Conservation (phyloP, 35 echinoderm and acorn worm species). For the Ptychodera flava region DNA sequence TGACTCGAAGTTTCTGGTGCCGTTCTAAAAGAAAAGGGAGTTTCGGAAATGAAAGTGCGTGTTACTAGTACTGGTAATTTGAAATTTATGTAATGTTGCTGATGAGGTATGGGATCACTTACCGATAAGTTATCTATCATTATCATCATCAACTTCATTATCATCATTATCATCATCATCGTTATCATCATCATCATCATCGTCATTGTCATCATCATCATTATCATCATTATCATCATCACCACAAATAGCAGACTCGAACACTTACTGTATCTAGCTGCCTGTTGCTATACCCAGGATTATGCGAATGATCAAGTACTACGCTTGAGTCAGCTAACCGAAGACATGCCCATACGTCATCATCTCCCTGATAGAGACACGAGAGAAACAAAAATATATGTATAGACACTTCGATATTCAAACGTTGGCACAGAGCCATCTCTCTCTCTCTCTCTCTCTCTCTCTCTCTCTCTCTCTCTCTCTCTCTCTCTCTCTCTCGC, state of each 20-base stretch:
- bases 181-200: neutral
- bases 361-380: too few relatives aligned
- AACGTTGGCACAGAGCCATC: too few relatives aligned
- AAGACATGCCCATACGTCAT: neutral
- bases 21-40: neutral
- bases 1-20: neutral
- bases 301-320: neutral
- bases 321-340: neutral
- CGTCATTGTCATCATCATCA: neutral
- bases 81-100: neutral
- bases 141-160: neutral
- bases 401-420: too few relatives aligned
- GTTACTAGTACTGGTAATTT: neutral
- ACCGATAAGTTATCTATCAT: too few relatives aligned
- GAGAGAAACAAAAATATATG: too few relatives aligned
- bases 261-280: neutral
- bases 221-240: neutral
- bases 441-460: too few relatives aligned
- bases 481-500: too few relatives aligned
- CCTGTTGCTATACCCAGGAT: neutral
- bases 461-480: too few relatives aligned
- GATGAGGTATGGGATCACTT: neutral
- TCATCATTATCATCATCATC: neutral
- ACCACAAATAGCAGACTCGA: neutral
- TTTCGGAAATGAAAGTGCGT: neutral